A percentile compares a stretch with the other conserved stretches of the same genome.
Conservation (phyloP, 2,113 vertebrate genomes). For the Spizaetus ornatus region DNA sequence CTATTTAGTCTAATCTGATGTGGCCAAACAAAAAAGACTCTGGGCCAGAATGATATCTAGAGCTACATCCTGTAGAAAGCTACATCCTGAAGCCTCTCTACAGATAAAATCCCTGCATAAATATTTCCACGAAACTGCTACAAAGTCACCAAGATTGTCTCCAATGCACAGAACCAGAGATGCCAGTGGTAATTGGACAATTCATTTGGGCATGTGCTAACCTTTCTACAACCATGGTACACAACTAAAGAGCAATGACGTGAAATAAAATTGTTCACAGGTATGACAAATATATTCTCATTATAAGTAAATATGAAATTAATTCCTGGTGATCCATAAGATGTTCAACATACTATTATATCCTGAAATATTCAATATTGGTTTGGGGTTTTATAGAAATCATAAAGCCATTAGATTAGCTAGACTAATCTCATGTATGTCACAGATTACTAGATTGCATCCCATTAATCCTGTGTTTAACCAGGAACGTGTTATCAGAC, state of each 20-base stretch:
- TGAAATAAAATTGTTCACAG: not conserved
- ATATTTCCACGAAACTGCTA: not conserved
- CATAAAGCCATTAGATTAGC: not conserved
- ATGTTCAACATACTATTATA: not conserved
- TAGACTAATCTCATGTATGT: not conserved
- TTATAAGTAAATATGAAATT: not conserved
- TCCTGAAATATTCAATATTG: not conserved
- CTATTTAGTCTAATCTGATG: not conserved
- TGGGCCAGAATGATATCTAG: not conserved
- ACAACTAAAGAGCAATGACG: accelerated
- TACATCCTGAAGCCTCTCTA: not conserved
- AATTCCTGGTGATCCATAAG: not conserved
- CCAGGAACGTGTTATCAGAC: not conserved
- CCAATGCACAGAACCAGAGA: not conserved
- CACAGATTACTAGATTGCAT: not conserved
- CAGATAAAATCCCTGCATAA: not conserved
- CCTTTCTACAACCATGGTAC: not conserved
- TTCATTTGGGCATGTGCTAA: not conserved
- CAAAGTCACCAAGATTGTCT: not conserved
- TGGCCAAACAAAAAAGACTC: not conserved
- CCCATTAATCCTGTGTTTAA: not conserved
- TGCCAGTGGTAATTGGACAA: not conserved
- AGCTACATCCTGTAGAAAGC: not conserved
- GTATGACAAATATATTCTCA: not conserved
- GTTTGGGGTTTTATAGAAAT: not conserved